Percentiles rank a stretch among this genome's conserved stretches.
These are phyloP conservation scores for Porites australiensis DNA, from an alignment of 64 coral and sea anemone genomes.

Conservation along the genomic window DNA sequence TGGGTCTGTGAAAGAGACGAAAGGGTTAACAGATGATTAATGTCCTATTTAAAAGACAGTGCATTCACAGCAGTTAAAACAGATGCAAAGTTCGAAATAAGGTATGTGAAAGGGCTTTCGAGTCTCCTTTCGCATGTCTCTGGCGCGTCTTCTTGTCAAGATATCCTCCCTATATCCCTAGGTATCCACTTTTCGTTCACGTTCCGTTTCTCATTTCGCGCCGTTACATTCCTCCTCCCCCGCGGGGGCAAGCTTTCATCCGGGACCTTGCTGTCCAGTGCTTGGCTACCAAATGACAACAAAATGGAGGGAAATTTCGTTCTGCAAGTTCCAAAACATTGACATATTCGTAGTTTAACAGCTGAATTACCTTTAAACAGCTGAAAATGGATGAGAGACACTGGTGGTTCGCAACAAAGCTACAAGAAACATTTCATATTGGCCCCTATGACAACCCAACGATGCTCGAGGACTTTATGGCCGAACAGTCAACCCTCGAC, in stretches of 20 bases:
- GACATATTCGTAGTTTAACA: not conserved
- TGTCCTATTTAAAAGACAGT: too few species aligned
- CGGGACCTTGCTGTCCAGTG: constrained; percentile 70
- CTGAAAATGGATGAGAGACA: constrained; percentile 97
- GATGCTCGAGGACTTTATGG: constrained; percentile 99
- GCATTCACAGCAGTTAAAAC: too few species aligned
- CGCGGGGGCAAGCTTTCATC: constrained; percentile 29
- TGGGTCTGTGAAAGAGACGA: too few species aligned
- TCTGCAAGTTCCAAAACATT: not conserved
- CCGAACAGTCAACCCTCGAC: constrained; percentile 92
- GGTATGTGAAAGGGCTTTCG: too few species aligned
- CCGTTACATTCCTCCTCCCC: not conserved
- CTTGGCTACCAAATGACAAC: constrained; percentile 99
- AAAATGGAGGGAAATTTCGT: constrained; percentile 92
- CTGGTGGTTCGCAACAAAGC: constrained; percentile 99
- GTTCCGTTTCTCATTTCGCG: too few species aligned
- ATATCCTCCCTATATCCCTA: too few species aligned
- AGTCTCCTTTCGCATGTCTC: too few species aligned
- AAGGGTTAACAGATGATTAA: too few species aligned
- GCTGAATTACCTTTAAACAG: not conserved
- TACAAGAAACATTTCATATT: constrained; percentile 99
- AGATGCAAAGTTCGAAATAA: too few species aligned
- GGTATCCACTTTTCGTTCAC: too few species aligned
- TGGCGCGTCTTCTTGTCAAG: too few species aligned
- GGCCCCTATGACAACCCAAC: constrained; percentile 96